A percentile compares a stretch with the other conserved stretches of the same genome.
phyloP scores from a whole-genome alignment of 2,888 invertebrate species.

The Bursaphelenchus okinawaensis region DNA sequence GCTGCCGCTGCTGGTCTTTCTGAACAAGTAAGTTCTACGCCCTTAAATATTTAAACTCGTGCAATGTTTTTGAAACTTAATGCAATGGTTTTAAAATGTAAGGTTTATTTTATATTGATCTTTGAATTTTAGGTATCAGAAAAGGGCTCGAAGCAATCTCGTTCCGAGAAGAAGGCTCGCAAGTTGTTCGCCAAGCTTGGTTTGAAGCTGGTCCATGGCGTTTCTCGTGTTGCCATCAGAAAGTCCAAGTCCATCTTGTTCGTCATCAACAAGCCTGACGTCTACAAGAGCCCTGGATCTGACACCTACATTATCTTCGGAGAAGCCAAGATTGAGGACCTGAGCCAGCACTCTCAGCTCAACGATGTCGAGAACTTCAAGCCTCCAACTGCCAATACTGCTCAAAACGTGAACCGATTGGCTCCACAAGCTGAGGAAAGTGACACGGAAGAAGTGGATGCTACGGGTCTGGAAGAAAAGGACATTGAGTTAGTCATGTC shows the following conservation, averaged over 20 bases:
- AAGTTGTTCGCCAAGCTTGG: conserved; percentile 98
- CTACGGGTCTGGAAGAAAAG: conserved; percentile 91
- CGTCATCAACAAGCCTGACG: conserved; percentile 97
- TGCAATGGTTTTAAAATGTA: no score
- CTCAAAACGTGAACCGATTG: conserved; percentile 35
- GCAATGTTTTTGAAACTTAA: no score
- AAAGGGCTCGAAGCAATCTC: conserved; percentile 75
- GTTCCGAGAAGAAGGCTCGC: conserved; percentile 97
- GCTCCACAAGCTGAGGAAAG: conserved; percentile 56
- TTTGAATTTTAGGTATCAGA: conserved; percentile 33
- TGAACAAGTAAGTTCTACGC: conserved; percentile 42
- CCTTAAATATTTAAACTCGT: no score
- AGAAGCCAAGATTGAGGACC: conserved; percentile 98
- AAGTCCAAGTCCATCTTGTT: conserved; percentile 98
- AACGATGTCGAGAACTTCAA: conserved; percentile 98
- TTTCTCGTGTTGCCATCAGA: conserved; percentile 91
- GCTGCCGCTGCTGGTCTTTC: conserved; percentile 51
- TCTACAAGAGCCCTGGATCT: conserved; percentile 95
- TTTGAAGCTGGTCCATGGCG: conserved; percentile 86
- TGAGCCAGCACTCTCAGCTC: conserved; percentile 84
- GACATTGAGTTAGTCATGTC: conserved; percentile 95
- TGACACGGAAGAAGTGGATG: conserved; percentile 70
- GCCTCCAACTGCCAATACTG: conserved; percentile 68
- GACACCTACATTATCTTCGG: conserved; percentile 99
- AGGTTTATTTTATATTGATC: background rate